Conservation (phyloP, 2,113 vertebrate genomes). For the Urocynchramus pylzowi region DNA sequence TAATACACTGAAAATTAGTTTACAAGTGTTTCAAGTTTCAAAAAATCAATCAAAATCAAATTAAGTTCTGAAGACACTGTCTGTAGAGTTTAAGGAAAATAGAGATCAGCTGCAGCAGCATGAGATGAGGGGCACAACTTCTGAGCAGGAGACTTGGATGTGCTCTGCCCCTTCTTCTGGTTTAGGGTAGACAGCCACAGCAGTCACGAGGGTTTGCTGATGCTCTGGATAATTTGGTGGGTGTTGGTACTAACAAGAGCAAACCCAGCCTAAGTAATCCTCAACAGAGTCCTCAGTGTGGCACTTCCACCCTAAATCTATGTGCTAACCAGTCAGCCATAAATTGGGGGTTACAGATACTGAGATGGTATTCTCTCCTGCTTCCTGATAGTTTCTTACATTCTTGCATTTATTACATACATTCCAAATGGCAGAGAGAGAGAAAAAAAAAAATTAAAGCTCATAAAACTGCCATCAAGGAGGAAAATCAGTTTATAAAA, state of each 20-base stretch:
- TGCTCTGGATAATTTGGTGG: neutral
- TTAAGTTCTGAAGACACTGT: slow-evolving; percentile 77
- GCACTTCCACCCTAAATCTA: neutral
- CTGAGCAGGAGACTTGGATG: neutral
- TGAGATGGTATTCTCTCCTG: neutral
- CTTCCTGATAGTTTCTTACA: neutral
- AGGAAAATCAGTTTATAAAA: neutral
- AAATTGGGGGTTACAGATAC: neutral
- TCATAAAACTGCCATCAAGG: neutral
- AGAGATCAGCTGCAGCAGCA: slow-evolving; percentile 68
- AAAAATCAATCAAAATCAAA: slow-evolving; percentile 84
- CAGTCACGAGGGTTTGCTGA: neutral
- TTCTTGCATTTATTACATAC: neutral
- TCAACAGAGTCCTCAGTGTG: neutral
- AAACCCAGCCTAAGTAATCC: neutral
- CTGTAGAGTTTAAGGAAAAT: slow-evolving; percentile 74
- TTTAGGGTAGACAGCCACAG: neutral
- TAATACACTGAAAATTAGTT: slow-evolving; percentile 84
- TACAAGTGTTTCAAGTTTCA: slow-evolving; percentile 83
- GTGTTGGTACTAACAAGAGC: neutral
- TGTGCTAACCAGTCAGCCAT: neutral
- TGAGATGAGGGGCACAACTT: slow-evolving; percentile 25
- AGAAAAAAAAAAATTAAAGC: neutral
- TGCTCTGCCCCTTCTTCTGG: neutral
- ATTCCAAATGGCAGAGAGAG: neutral